phyloP scores from a whole-genome alignment of 2,113 vertebrate genomes.

The Ictalurus furcatus region DNA sequence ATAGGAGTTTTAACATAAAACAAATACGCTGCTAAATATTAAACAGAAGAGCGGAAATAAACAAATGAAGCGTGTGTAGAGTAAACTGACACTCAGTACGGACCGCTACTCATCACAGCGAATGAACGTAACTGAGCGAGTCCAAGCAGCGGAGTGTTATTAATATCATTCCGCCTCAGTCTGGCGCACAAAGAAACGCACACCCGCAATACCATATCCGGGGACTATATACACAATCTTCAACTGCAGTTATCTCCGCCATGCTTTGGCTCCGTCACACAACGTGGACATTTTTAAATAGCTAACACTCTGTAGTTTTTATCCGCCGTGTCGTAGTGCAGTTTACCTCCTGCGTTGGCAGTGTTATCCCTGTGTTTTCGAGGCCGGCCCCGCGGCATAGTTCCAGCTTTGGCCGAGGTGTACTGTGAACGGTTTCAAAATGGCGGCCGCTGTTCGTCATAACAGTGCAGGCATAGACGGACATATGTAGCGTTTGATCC shows the following conservation, averaged over 20 bases:
- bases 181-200: constrained; percentile 78
- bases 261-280: constrained; percentile 54
- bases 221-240: constrained; percentile 88
- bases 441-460: constrained; percentile 65
- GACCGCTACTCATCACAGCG: not conserved
- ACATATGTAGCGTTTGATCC: constrained; percentile 26
- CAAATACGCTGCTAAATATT: not conserved
- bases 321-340: constrained; percentile 70
- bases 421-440: constrained; percentile 82
- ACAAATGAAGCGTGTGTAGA: not conserved
- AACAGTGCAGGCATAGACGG: constrained; percentile 35
- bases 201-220: constrained; percentile 85
- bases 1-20: not conserved
- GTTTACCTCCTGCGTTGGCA: constrained; percentile 86
- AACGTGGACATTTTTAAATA: constrained; percentile 56
- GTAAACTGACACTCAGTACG: no score
- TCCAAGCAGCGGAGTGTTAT: constrained; percentile 64
- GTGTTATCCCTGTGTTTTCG: constrained; percentile 84
- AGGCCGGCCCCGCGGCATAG: constrained; percentile 96
- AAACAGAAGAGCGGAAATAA: not conserved
- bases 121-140: not conserved
- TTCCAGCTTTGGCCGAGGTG: constrained; percentile 80
- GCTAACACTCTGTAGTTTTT: constrained; percentile 60
- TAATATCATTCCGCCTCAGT: constrained; percentile 90
- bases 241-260: constrained; percentile 66